Base-by-base conservation (phyloP, 2,797 vertebrate species). In the Alectoris magna region DNA sequence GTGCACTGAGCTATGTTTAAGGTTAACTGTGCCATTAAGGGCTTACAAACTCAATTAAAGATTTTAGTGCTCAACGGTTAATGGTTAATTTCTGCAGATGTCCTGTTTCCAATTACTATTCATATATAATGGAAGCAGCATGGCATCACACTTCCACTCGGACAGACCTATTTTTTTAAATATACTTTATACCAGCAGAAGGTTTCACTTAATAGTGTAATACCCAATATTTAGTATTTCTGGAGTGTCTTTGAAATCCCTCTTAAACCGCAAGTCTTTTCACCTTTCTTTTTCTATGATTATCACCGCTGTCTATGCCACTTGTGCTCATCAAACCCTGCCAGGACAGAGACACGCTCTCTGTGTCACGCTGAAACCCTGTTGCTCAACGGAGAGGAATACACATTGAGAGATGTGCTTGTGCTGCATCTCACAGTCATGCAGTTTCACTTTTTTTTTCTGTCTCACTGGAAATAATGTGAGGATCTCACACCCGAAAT, bases 41-140 rank as follows among this genome's bases (percentile, higher is more conserved):
- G 91, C 91, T 96, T 95, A 94, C 95, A 96, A 93, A 95, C 87
- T 95, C 94, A 96, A 94, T 95, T 95, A 96, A 94, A 96, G 85
- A 82, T 96, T 96, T 95, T 95, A 96, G 87, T 93, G 89, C 77
- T 89, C 92, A 94, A 89, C 49, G 74, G 85, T 87, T 94, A 93
- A 94, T 95, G 74, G 87, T 48, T 93, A 88, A 96, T 95, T 95
- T 96, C 91, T 96, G 95, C 93, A 93, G 92, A 94, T 94, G 93
- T 91, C 87, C 94, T 96, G 94, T 94, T 96, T 95, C 89, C 91
- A 96, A 95, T 92, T 96, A 94, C 93, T 86, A 62, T 91, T 94
- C 89, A 79, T 95, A 86, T 73, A 93, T 95, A 96, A 92, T 86
- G 73, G 53, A 88, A 95, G 76, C 92, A 95, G 94, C 94, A 95